Percentiles rank a stretch among this genome's conserved stretches.
Evolutionary conservation across 1,140 invertebrate species (phyloP).

Genomic region (Hydropsyche tenuis): DNA sequence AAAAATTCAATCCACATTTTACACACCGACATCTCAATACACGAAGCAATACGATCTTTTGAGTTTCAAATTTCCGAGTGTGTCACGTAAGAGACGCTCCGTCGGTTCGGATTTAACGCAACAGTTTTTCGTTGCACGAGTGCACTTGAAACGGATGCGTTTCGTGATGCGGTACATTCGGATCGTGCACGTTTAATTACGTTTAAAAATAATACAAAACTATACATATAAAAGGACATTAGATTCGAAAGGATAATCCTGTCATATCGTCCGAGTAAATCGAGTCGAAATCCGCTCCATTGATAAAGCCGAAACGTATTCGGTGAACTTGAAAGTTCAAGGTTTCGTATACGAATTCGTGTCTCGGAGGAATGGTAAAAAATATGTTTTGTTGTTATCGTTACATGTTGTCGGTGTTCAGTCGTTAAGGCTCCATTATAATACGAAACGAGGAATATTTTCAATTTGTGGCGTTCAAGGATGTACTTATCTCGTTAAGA

Average conservation of each 20-base stretch:
- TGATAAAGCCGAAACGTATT: background rate
- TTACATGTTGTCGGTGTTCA: background rate
- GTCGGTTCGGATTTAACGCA: conserved; percentile 42
- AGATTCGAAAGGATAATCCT: too few relatives aligned
- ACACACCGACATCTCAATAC: background rate
- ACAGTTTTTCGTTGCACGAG: conserved; percentile 33
- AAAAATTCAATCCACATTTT: too few relatives aligned
- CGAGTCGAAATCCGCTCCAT: too few relatives aligned
- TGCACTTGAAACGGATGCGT: conserved; percentile 31
- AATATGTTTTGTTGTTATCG: background rate
- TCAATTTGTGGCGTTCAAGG: too few relatives aligned
- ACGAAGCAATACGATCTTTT: too few relatives aligned
- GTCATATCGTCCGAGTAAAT: too few relatives aligned
- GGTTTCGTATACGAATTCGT: background rate
- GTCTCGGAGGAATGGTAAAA: background rate
- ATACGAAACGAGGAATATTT: too few relatives aligned
- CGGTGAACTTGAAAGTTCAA: background rate
- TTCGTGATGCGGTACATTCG: conserved; percentile 30
- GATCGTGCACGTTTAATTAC: too few relatives aligned
- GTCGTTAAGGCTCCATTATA: conserved; percentile 4
- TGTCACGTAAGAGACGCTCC: conserved; percentile 35
- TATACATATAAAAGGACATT: too few relatives aligned
- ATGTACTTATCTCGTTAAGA: too few relatives aligned
- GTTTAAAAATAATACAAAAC: too few relatives aligned
- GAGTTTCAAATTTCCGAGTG: conserved; percentile 1